A percentile compares a stretch with the other conserved stretches of the same genome.
Conservation (phyloP, 1,140 invertebrate genomes). For the Octopus sinensis region DNA sequence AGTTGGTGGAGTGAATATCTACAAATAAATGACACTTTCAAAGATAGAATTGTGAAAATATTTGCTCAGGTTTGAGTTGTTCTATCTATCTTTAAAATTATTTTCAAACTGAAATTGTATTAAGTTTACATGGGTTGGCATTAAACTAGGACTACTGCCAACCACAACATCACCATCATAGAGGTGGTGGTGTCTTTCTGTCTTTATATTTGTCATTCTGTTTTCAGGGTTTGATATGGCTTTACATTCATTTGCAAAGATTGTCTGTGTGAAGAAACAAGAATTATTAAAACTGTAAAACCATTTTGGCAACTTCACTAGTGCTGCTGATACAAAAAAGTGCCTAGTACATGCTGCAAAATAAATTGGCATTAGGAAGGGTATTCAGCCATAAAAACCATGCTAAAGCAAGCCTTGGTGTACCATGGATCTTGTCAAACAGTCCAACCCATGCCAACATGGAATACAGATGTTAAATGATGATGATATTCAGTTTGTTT, state of each 20-base stretch:
- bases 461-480: too few relatives aligned
- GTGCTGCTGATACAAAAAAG: too few relatives aligned
- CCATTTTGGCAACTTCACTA: too few relatives aligned
- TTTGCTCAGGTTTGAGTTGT: slow-evolving; percentile 54
- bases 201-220: background rate
- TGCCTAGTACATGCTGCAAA: too few relatives aligned
- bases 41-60: slow-evolving; percentile 57
- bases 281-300: too few relatives aligned
- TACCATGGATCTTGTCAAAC: too few relatives aligned
- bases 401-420: too few relatives aligned
- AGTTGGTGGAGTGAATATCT: slow-evolving; percentile 60
- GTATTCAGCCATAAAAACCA: too few relatives aligned
- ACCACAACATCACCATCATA: background rate
- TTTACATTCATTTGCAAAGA: background rate
- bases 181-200: background rate
- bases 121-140: background rate
- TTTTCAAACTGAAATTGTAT: background rate
- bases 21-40: slow-evolving; percentile 53
- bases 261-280: too few relatives aligned
- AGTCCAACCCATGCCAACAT: too few relatives aligned
- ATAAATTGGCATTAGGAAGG: too few relatives aligned
- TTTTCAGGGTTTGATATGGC: background rate
- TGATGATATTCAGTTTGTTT: too few relatives aligned
- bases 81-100: background rate
- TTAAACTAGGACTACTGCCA: background rate